A percentile compares a stretch with the other conserved stretches of the same genome.
phyloP scores from a whole-genome alignment of 2,113 vertebrate species.

The Ophthalmolycus amberensis region DNA sequence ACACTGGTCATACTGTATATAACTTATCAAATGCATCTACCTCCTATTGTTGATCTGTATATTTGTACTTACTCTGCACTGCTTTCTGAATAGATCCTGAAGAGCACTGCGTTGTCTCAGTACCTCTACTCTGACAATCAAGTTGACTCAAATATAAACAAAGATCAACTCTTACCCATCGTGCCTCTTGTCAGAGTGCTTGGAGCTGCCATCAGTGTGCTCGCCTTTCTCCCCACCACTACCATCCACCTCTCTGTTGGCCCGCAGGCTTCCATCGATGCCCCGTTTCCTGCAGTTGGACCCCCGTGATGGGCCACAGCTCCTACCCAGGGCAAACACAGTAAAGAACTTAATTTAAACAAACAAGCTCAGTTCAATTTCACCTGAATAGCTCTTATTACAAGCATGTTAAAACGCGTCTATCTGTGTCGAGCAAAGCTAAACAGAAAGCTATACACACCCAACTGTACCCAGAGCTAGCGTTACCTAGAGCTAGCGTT shows the following conservation, averaged over 20 bases:
- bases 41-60: background rate
- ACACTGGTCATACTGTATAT: background rate
- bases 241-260: conserved; percentile 39
- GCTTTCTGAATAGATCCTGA: background rate
- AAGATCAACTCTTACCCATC: conserved; percentile 71
- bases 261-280: conserved; percentile 84
- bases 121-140: background rate
- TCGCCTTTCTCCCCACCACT: background rate
- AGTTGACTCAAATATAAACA: no score
- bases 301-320: conserved; percentile 81
- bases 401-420: background rate
- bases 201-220: conserved; percentile 29
- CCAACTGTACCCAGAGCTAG: background rate
- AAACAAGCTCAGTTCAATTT: background rate
- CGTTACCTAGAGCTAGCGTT: background rate
- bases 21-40: background rate
- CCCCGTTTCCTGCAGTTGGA: conserved; percentile 89
- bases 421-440: no score
- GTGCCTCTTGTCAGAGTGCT: conserved; percentile 45
- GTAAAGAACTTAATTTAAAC: background rate
- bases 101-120: background rate
- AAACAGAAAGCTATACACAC: background rate
- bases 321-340: conserved; percentile 59
- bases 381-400: no score
- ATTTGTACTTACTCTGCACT: background rate